These are phyloP conservation scores for Ceratina australensis DNA, from an alignment of 1,140 invertebrate species.

Conservation along the genomic window DNA sequence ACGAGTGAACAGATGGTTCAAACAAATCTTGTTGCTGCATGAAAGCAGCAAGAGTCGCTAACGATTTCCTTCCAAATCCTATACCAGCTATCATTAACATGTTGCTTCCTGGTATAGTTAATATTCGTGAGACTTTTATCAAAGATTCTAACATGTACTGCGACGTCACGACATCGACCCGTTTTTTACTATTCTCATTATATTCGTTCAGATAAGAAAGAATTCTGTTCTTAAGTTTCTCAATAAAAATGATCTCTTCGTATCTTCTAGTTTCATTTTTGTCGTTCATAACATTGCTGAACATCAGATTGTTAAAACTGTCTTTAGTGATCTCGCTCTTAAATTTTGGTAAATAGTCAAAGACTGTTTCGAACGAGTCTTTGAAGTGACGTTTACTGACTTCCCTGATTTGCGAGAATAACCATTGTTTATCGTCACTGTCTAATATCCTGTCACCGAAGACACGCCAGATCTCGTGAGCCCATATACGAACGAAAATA, in stretches of 20 bases:
- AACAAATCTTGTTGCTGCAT: slow-evolving; percentile 82
- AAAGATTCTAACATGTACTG: slow-evolving; percentile 83
- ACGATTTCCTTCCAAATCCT: slow-evolving; percentile 83
- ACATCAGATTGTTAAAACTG: slow-evolving; percentile 83
- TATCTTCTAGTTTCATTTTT: slow-evolving; percentile 81
- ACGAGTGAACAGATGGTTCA: slow-evolving; percentile 82
- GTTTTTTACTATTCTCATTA: slow-evolving; percentile 82
- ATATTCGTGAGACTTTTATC: slow-evolving; percentile 82
- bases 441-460: slow-evolving; percentile 85
- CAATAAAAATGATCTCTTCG: slow-evolving; percentile 82
- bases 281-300: slow-evolving; percentile 83
- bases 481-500: slow-evolving; percentile 82
- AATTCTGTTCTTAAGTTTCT: slow-evolving; percentile 81
- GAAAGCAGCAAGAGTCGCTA: slow-evolving; percentile 81
- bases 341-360: slow-evolving; percentile 75
- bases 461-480: slow-evolving; percentile 85
- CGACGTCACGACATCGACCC: slow-evolving; percentile 84
- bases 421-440: slow-evolving; percentile 81
- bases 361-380: slow-evolving; percentile 79
- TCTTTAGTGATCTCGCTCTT: slow-evolving; percentile 79
- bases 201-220: slow-evolving; percentile 82
- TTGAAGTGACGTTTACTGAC: slow-evolving; percentile 80
- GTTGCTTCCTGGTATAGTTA: slow-evolving; percentile 81
- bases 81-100: slow-evolving; percentile 82
- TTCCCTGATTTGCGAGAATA: slow-evolving; percentile 79